phyloP scores from a whole-genome alignment of 1,140 invertebrate species.

The Drosophila athabasca region DNA sequence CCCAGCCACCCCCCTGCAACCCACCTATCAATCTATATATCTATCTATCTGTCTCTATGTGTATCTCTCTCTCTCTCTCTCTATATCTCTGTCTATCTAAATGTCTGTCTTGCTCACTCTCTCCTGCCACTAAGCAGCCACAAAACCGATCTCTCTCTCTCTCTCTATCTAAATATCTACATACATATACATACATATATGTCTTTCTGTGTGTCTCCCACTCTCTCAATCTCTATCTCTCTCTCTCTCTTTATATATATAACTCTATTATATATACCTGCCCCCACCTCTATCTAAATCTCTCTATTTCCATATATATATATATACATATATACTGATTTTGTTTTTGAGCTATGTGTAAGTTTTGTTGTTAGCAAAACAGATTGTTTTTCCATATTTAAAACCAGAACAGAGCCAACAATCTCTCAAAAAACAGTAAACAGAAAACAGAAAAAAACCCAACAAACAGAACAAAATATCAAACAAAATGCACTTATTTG shows the following conservation, averaged over 20 bases:
- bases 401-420: slow-evolving; percentile 34
- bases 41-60: slow-evolving; percentile 36
- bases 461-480: slow-evolving; percentile 29
- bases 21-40: slow-evolving; percentile 40
- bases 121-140: slow-evolving; percentile 49
- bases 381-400: slow-evolving; percentile 60
- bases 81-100: slow-evolving; percentile 37
- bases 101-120: slow-evolving; percentile 58
- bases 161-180: slow-evolving; percentile 23
- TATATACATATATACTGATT: slow-evolving; percentile 67
- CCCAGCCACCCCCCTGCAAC: slow-evolving; percentile 26
- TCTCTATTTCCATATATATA: slow-evolving; percentile 49
- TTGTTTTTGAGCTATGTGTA: slow-evolving; percentile 78
- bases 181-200: too few species aligned
- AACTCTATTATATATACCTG: slow-evolving; percentile 45
- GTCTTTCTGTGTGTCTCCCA: background rate
- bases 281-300: slow-evolving; percentile 22
- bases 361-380: slow-evolving; percentile 74
- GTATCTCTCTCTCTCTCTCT: slow-evolving; percentile 48
- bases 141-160: slow-evolving; percentile 35
- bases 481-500: slow-evolving; percentile 68
- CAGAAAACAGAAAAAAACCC: slow-evolving; percentile 30
- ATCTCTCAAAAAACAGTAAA: slow-evolving; percentile 17
- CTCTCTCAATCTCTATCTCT: slow-evolving; percentile 39
- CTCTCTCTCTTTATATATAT: slow-evolving; percentile 61